Conservation (phyloP, 2,797 vertebrate species). For the Pelochelys cantorii region DNA sequence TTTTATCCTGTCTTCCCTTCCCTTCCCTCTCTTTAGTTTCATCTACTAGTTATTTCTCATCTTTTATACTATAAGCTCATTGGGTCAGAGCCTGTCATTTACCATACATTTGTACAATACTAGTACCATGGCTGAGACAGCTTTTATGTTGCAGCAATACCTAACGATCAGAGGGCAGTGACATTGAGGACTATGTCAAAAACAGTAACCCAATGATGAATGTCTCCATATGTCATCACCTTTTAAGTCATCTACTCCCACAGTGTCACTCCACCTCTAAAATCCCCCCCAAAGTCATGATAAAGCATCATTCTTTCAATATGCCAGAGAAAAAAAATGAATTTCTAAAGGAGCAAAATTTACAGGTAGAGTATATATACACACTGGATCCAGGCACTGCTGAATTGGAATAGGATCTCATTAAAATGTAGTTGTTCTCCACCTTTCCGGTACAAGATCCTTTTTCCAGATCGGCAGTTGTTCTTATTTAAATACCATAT, state of each 20-base stretch:
- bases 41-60: background rate
- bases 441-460: background rate
- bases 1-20: background rate
- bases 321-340: no score
- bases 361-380: background rate
- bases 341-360: background rate
- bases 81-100: background rate
- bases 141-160: background rate
- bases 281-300: background rate
- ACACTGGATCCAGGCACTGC: background rate
- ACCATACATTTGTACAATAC: background rate
- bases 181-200: background rate
- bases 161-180: background rate
- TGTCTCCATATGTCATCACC: background rate
- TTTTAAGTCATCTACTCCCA: no score
- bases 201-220: background rate
- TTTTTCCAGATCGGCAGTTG: background rate
- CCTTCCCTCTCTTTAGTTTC: background rate
- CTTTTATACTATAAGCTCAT: background rate
- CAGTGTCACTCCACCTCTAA: background rate
- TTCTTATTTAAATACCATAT: background rate
- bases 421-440: background rate
- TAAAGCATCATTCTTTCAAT: background rate
- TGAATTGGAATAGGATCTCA: background rate
- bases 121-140: background rate